Base-by-base conservation (phyloP, 2,113 vertebrate species). In the Glaucidium brasilianum region DNA sequence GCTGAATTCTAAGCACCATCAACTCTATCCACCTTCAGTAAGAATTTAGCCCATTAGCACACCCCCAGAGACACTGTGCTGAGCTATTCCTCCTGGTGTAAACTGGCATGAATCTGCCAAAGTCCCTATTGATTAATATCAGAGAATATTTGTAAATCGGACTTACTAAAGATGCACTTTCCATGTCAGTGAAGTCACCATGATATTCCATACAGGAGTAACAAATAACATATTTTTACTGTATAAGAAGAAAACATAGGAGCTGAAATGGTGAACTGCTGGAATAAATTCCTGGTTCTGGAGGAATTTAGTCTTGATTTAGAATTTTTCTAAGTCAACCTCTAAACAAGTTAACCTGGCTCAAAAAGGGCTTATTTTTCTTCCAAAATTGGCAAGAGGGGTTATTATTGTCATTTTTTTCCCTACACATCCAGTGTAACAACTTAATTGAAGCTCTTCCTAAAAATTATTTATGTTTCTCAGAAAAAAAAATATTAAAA, bases 81-180 rank as follows among this genome's bases (percentile, higher is more conserved):
- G 47, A 34, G 66, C 62, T 21, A 5, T 12, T 22, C 26, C 37
- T 63, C 21, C 11, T 18, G 2, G 22, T 15, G 20, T 29, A 50
- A 52, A 5, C 47, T 29, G 34, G 27, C 49, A 47, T 39, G 29
- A 29, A 27, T 2, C 50, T 43, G 1, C 2, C 1, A 1, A 18
- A n/a, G 29, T 10, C 60, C 26, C 47, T 17, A n/a, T 37, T 72
- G 77, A 11, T 30, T 25, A 21, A 37, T 2, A n/a, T 0, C 77
- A 68, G 11, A 37, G 34, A 39, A 2, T 26, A 34, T 20, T 15
- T 74, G 3, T 19, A 52, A 47, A 37, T 2, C 22, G 52, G 49
- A 47, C 47, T 30, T 35, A 9, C 37, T 29, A 9, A 39, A 34
- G 12, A 14, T 10, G 60, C 47, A 12, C 19, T 35, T 15, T 7